phyloP scores from a whole-genome alignment of 92 coral and sea anemone species.

The Porites cylindrica region DNA sequence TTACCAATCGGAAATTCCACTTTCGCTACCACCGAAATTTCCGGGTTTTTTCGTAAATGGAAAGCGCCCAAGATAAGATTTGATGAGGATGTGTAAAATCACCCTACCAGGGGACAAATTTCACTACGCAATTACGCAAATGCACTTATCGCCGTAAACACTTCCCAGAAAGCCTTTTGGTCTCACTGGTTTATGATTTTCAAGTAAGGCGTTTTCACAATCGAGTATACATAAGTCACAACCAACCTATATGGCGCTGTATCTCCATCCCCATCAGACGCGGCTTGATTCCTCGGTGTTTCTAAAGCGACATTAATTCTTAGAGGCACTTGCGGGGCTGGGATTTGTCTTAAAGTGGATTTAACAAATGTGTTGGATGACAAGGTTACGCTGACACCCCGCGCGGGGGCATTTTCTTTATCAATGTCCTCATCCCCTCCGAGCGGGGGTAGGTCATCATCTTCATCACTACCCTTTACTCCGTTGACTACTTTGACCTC shows the following conservation, averaged over 20 bases:
- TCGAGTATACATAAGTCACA: background rate
- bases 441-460: slow-evolving; percentile 71
- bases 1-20: no score
- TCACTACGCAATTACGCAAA: no score
- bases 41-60: no score
- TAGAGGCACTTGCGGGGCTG: background rate
- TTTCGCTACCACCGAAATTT: no score
- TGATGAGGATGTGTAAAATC: background rate
- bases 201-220: background rate
- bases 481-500: slow-evolving; percentile 17
- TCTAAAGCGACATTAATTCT: background rate
- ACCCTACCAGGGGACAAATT: background rate
- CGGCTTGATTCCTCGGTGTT: background rate
- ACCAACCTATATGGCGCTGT: slow-evolving; percentile 31
- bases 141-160: no score
- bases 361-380: background rate
- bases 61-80: no score
- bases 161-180: no score
- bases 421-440: slow-evolving; percentile 63
- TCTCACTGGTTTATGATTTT: no score
- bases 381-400: background rate
- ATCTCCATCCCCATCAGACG: slow-evolving; percentile 8
- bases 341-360: background rate
- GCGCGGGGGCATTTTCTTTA: slow-evolving; percentile 11
- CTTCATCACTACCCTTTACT: slow-evolving; percentile 32